Base-by-base conservation (phyloP, 1,140 invertebrate species). In the Meloidogyne exigua region DNA sequence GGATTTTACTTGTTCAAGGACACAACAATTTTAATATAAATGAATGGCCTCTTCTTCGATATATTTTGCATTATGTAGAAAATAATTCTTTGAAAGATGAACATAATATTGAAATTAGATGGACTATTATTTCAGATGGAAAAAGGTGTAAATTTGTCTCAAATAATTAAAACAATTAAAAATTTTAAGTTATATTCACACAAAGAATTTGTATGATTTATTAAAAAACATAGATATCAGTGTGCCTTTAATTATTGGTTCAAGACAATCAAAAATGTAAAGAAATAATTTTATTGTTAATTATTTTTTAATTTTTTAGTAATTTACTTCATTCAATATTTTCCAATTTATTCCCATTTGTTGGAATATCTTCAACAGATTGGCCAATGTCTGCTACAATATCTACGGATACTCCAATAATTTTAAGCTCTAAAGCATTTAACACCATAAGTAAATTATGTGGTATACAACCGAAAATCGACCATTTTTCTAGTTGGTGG, bases 171-270 rank as follows among this genome's bases (percentile, higher is more conserved):
- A 39, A 26, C 7, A 42, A 42, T 18, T 70, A 71, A 44, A 44
- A 71, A 42, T 36, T n/a, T 65, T 9, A 10, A 73, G 72, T 32
- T 73, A 73, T 64, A 2, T 73, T 7, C 72, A 73, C 49, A 57
- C 36, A 13, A 65, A 57, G 12, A 73, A 73, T 73, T 21, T 73
- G 25, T 57, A 9, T 21, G 12, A 26, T 64, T 65, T 73, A 21
- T 32, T 73, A 36, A 11, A 23, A 10, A 62, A n/a, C 13, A 49
- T 73, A 23, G 49, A 73, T 64, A 28, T 28, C 2, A 64, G 21
- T 64, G 72, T 62, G 3, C 25, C 72, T 18, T 15, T 73, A 32
- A 73, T 73, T 73, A 36, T 73, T 36, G 72, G 72, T 23, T 36
- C 57, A n/a, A 73, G 28, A 18, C 42, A 65, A 23, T 36, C 65